Conservation (phyloP, 2,888 invertebrate species). For the Cynaeus angustus region DNA sequence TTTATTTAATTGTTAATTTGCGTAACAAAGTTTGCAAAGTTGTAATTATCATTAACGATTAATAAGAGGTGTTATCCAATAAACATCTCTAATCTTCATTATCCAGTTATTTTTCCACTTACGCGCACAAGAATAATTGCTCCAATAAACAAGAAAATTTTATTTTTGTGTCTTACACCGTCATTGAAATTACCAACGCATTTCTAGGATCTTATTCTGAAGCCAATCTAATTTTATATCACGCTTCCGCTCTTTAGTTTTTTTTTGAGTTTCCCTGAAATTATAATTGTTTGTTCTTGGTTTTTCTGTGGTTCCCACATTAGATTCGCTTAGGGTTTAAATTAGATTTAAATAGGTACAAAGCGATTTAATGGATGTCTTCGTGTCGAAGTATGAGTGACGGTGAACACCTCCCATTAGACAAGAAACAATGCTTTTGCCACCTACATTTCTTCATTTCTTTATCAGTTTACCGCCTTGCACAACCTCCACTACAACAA, state of each 20-base stretch:
- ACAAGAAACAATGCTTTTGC: constrained; percentile 21
- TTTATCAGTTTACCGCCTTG: constrained; percentile 20
- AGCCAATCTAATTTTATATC: constrained; percentile 15
- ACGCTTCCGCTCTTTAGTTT: constrained; percentile 10
- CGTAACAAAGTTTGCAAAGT: constrained; percentile 43
- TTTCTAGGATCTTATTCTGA: constrained; percentile 2
- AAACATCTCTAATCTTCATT: constrained; percentile 37
- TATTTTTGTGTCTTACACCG: constrained; percentile 6
- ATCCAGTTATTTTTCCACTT: constrained; percentile 1
- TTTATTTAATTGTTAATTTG: constrained; percentile 47
- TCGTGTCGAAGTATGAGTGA: constrained; percentile 40
- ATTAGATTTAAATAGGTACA: constrained; percentile 4
- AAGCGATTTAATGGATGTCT: constrained; percentile 15
- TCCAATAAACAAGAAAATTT: constrained; percentile 3
- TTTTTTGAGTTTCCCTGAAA: constrained; percentile 13
- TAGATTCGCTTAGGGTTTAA: constrained; percentile 21
- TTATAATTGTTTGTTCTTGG: constrained; percentile 5
- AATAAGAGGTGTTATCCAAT: constrained; percentile 40
- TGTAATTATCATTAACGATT: constrained; percentile 40
- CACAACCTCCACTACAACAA: constrained; percentile 12
- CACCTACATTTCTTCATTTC: constrained; percentile 34
- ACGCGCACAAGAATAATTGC: neutral
- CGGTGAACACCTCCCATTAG: constrained; percentile 30
- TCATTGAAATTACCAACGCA: constrained; percentile 16
- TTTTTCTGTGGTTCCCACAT: constrained; percentile 27